Base-by-base conservation (phyloP, 1,140 invertebrate species). In the Homarus americanus region DNA sequence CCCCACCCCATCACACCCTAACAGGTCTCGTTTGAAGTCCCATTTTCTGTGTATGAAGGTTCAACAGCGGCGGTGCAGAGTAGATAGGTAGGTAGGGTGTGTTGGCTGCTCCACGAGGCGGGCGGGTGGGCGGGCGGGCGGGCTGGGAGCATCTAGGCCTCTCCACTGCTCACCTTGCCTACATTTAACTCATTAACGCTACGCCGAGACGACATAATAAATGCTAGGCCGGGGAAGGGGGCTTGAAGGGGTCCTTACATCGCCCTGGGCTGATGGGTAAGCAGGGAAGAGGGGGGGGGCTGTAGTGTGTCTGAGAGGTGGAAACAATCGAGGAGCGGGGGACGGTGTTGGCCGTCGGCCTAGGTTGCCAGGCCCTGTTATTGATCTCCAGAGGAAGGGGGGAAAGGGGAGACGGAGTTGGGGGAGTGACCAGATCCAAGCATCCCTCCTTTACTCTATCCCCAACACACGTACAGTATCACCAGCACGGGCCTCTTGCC, bases 321-420 rank as follows among this genome's bases (percentile, higher is more conserved):
- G 32, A 53, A 58, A 36, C 53, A 28, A 58, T 41, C 24, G 38
- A 9, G 49, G 12, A 36, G 32, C 1, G 63, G 28, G n/a, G 44
- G 76, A 24, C 32, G 41, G 49, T 63, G 79, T 53, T n/a, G 38
- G 82, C 82, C 82, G 82, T 69, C 36, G 82, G 82, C 82, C 82
- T 69, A 82, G 44, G 53, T 38, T 82, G 58, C 80, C 58, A 83
- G 38, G 63, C 53, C 75, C n/a, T 69, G 63, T 66, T 83, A 83
- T 83, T 83, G 82, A 83, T 83, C 82, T 83, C n/a, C 32, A 32
- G 79, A 32, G 40, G 80, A 17, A 15, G 41, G 49, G 28, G 49
- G 49, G 28, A 28, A 28, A 15, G 28, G 80, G n/a, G n/a, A n/a
- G n/a, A n/a, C n/a, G n/a, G n/a, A n/a, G n/a, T n/a, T n/a, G n/a